Conservation (phyloP, 2,113 vertebrate species). For the Corythornis vintsioides region DNA sequence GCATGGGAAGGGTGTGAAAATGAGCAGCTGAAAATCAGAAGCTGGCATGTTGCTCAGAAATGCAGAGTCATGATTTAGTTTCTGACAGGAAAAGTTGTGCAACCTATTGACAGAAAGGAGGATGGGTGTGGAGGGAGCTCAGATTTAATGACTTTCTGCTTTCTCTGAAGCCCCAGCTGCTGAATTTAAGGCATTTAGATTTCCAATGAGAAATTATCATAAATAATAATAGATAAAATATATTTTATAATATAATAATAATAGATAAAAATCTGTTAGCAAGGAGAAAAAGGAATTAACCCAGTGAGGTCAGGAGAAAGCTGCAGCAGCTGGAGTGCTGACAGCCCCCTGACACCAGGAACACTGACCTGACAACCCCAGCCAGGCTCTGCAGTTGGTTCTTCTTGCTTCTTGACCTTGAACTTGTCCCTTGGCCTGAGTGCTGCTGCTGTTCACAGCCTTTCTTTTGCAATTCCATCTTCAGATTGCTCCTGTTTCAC, state of each 20-base stretch:
- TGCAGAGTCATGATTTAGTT: not conserved
- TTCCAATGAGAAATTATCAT: not conserved
- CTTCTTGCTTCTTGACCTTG: not conserved
- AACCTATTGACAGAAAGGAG: not conserved
- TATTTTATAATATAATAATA: no score
- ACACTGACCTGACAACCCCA: not conserved
- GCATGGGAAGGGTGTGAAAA: not conserved
- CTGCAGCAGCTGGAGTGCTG: not conserved
- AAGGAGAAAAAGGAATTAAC: not conserved
- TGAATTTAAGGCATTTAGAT: not conserved
- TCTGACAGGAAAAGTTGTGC: not conserved
- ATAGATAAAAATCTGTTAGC: not conserved
- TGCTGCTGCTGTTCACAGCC: not conserved
- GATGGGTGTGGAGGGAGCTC: not conserved
- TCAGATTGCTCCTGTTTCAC: not conserved
- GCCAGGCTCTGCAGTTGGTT: not conserved
- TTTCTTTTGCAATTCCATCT: not conserved
- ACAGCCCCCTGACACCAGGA: not conserved
- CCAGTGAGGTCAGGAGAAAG: not conserved
- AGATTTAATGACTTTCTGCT: not conserved
- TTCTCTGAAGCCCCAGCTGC: not conserved
- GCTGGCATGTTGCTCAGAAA: not conserved
- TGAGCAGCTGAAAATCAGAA: not conserved
- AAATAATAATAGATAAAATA: no score
- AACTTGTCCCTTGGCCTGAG: not conserved